Evolutionary conservation across 2,797 vertebrate species (phyloP).

Genomic region (Strix occidentalis): DNA sequence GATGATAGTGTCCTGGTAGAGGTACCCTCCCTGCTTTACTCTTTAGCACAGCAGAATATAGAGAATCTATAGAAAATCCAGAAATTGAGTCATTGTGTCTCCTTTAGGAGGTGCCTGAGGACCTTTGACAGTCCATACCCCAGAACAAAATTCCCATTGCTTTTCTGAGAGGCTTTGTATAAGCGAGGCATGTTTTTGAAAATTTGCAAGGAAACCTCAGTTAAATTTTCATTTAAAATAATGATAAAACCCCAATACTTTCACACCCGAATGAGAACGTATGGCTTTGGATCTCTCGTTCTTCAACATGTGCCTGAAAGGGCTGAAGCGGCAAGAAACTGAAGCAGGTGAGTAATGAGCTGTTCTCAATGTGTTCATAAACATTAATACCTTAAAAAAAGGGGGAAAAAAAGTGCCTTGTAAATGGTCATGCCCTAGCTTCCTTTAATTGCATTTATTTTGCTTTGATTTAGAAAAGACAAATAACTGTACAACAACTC

Average conservation of each 20-base stretch:
- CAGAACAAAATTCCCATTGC: not conserved
- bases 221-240: not conserved
- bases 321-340: not conserved
- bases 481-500: not conserved
- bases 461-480: not conserved
- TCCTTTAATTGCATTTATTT: not conserved
- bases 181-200: not conserved
- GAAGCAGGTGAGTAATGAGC: not conserved
- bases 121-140: not conserved
- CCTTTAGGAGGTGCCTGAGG: not conserved
- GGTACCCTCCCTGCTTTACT: not conserved
- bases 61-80: not conserved
- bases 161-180: not conserved
- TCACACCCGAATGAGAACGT: not conserved
- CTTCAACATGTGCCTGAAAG: accelerated
- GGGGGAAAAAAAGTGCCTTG: not conserved
- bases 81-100: not conserved
- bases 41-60: too few species aligned
- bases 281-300: not conserved
- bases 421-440: not conserved
- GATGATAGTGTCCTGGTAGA: not conserved
- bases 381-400: not conserved
- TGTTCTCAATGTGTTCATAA: not conserved
- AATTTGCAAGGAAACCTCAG: not conserved
- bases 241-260: not conserved